Base-by-base conservation (phyloP, 2,797 vertebrate genomes). In the Lepilemur septentrionalis region DNA sequence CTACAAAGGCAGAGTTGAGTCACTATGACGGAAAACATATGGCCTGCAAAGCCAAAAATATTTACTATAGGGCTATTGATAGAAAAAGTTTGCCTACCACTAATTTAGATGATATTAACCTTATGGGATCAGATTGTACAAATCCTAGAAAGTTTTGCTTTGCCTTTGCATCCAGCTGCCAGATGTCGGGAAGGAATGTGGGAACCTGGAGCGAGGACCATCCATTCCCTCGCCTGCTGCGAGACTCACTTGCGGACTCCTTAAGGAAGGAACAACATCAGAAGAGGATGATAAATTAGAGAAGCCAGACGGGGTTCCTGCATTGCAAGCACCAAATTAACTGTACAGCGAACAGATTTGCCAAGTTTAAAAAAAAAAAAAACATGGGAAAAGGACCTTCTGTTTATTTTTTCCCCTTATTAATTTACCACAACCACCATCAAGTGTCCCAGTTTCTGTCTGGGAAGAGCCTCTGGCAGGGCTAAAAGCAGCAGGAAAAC, bases 381-480 rank as follows among this genome's bases (percentile, higher is more conserved):
- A n/a, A 98, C 91, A 92, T 97, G 96, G 97, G 98, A 97, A 98
- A 98, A 97, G 86, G 95, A 83, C 91, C 87, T 97, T 98, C 93
- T 98, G 96, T 98, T 98, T 98, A 70, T 97, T 94, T 97, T 94
- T 95, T 52, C 93, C 92, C 78, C 84, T 97, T 97, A 98, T 98
- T 98, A 98, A 98, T 98, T 98, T 98, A 96, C 98, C n/a, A 0
- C 97, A 98, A 96, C 98, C 98, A 97, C 98, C 97, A 94, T 96
- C 94, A 93, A 97, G 95, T 96, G 97, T 96, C 98, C 91, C 95
- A 83, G 94, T 98, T 98, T 98, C 97, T 98, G 97, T 97, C 98
- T 98, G 98, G 97, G 97, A 98, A 98, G 97, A 95, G 89, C 93
- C 63, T 89, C 88, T 98, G 97, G 80, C 55, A 75, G 90, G 78